Percentiles rank a stretch among this genome's conserved stretches.
Evolutionary conservation across 2,113 vertebrate genomes (phyloP).

Genomic region (Carassius carassius): DNA sequence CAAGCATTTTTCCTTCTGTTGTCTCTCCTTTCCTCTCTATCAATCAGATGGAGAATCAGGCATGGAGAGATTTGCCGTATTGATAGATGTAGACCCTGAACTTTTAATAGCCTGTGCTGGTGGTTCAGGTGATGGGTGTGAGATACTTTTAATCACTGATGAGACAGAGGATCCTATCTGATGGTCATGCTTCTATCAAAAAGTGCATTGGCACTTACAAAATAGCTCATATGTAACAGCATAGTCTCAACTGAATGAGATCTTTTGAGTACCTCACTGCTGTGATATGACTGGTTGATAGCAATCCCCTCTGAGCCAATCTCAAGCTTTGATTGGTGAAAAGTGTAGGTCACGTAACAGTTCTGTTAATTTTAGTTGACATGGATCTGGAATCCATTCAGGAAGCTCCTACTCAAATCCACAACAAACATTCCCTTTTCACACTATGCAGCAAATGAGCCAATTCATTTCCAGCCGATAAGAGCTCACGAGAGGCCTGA

Average conservation of each 20-base stretch:
- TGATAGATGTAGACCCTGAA: conserved; percentile 66
- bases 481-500: conserved; percentile 38
- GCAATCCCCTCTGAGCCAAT: not conserved
- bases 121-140: conserved; percentile 56
- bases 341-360: not conserved
- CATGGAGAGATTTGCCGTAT: conserved; percentile 62
- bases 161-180: conserved; percentile 62
- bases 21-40: not conserved
- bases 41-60: conserved; percentile 67
- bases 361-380: not conserved
- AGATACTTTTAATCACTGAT: conserved; percentile 70
- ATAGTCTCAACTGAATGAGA: conserved; percentile 16
- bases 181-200: conserved; percentile 65
- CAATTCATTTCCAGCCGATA: conserved; percentile 44
- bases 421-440: conserved; percentile 30
- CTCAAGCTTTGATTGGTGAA: not conserved
- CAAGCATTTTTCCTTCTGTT: not conserved
- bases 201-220: not conserved
- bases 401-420: conserved; percentile 24
- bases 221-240: conserved; percentile 29
- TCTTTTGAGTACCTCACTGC: not conserved
- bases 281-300: conserved; percentile 13
- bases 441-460: conserved; percentile 32
- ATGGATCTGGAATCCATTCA: not conserved
- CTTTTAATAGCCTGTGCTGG: conserved; percentile 71